Evolutionary conservation across 2,113 vertebrate species (phyloP), one percentile per base, ranked within the genome.

Genomic region (Pardalotus punctatus): DNA sequence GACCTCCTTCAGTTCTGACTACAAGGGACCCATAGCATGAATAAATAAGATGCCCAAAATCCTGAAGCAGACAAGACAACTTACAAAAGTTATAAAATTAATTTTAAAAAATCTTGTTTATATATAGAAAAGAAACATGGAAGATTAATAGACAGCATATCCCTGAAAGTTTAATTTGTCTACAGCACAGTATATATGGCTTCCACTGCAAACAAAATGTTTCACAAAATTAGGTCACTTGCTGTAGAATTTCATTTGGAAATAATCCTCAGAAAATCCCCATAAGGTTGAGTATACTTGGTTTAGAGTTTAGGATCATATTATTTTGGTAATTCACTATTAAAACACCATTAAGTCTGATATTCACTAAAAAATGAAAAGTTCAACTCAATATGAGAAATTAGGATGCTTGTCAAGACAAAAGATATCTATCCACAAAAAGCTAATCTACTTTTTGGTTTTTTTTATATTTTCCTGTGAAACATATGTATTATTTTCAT

Each of bases 271-370:
- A 61, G 22, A 84, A 82, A 86, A 56, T 0, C 56, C 24, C 3
- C 9, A 27, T 2, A 8, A 76, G 5, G 9, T 13, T 73, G 23
- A 65, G 4, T 47, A 43, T 19, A 45, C 0, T 2, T 3, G 0
- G 20, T 66, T 66, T 57, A 47, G n/a, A 48, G 9, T 45, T 79
- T 71, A 51, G 5, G 35, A 79, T 45, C 7, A 29, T 27, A 22
- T 22, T 48, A 12, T 58, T 86, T 82, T 50, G 14, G 54, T 62
- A 72, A 79, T 38, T 88, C 15, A 35, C 4, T 45, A 71, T 50
- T 11, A 66, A 85, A 94, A 36, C 4, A 10, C 5, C 10, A 4
- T 73, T 61, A 40, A 50, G 1, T 33, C 15, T 73, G 29, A 51
- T 61, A 42, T 9, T 56, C 9, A 21, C 17, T 17, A 19, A 22